Base-by-base conservation (phyloP, 2,888 invertebrate genomes). In the Smittia aterrima region DNA sequence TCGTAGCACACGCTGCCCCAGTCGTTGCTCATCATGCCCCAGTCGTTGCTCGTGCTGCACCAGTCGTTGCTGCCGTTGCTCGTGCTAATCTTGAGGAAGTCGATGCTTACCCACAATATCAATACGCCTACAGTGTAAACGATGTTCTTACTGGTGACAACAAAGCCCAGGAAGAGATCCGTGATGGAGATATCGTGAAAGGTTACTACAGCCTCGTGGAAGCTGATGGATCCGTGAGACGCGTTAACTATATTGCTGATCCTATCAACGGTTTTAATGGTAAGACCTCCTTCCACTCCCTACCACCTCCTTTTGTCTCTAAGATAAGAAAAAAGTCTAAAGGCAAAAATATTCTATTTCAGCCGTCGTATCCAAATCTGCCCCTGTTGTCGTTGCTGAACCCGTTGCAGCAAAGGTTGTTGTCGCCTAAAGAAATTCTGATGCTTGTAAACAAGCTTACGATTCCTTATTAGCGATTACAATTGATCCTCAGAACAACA, bases 201-300 rank as follows among this genome's bases (percentile, higher is more conserved):
- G 85, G 85, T 75, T 82, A 82, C 41, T 85, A 85, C 80, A 84
- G 84, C 72, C 78, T 85, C 74, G 80, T 81, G 76, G 85, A 85
- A 78, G 80, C 85, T 73, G 85, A 85, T 77, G 85, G 85, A 77
- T 82, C 83, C 75, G 81, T 82, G 75, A 81, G 85, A 76, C 83
- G 79, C 68, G 85, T 85, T 68, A 84, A 82, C 78, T 85, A 85
- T 79, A 83, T 82, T 74, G 84, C 84, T 74, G 85, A 85, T 77
- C 80, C 82, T 53, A 77, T 84, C 77, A 83, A 84, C 77, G 85
- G 85, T 76, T 85, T 85, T 80, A 85, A 85, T 78, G 85, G n/a
- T n/a, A n/a, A n/a, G n/a, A 85, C 67, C 82, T 85, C 41, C 85
- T 85, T 38, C 7, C 6, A 38, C n/a, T n/a, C n/a, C n/a, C 38